phyloP scores from a whole-genome alignment of 2,113 vertebrate species.

The Columba livia region DNA sequence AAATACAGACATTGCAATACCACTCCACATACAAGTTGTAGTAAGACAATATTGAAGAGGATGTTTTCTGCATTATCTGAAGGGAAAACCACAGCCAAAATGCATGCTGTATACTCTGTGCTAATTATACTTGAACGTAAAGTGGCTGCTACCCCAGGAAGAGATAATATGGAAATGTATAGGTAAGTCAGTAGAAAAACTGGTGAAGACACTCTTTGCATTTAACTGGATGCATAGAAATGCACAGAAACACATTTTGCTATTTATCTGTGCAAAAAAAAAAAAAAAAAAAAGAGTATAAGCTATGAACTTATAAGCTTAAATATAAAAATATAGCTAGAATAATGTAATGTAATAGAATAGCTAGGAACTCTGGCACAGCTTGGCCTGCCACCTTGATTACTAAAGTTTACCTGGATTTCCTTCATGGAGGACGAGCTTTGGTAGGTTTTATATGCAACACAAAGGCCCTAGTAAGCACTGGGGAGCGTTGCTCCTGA shows the following conservation, averaged over 20 bases:
- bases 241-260: not conserved
- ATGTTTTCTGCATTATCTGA: not conserved
- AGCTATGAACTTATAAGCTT: not conserved
- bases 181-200: not conserved
- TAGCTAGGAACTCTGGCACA: not conserved
- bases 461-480: not conserved
- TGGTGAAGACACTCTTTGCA: not conserved
- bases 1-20: not conserved
- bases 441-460: not conserved
- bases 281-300: not conserved
- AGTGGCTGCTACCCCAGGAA: not conserved
- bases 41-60: not conserved
- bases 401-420: not conserved
- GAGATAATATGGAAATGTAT: not conserved
- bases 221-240: not conserved
- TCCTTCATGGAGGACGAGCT: not conserved
- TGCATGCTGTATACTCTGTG: not conserved
- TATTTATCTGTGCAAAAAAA: not conserved
- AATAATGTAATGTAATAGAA: not conserved
- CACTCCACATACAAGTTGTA: not conserved
- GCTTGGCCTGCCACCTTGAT: not conserved
- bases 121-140: not conserved
- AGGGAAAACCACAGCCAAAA: not conserved
- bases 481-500: not conserved
- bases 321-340: too few species aligned